Conservation (phyloP, 2,888 invertebrate genomes). For the Mesoligia furuncula region DNA sequence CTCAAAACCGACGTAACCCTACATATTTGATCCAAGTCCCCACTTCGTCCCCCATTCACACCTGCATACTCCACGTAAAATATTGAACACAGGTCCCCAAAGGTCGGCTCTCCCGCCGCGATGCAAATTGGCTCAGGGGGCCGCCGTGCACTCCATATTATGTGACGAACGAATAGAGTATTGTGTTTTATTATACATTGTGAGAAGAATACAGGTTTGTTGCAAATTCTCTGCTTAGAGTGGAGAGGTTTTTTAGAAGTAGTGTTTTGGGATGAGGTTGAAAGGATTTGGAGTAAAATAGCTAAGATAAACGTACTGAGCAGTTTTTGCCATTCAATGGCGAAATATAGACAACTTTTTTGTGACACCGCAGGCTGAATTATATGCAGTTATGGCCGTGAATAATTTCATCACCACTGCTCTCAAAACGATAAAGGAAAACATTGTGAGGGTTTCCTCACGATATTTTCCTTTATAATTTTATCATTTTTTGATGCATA, state of each 20-base stretch:
- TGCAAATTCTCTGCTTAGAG: constrained; percentile 51
- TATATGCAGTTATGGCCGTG: neutral
- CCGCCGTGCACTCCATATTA: constrained; percentile 73
- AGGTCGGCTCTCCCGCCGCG: constrained; percentile 66
- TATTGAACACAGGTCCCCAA: constrained; percentile 70
- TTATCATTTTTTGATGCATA: too few species aligned
- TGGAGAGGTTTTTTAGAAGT: constrained; percentile 33
- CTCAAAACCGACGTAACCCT: constrained; percentile 45
- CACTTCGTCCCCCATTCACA: constrained; percentile 62
- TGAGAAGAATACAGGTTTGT: constrained; percentile 56
- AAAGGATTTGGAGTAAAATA: constrained; percentile 33
- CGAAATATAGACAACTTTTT: neutral
- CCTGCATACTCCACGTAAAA: constrained; percentile 73
- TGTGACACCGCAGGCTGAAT: neutral
- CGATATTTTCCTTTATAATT: too few species aligned
- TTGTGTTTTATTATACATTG: constrained; percentile 65
- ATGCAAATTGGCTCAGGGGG: constrained; percentile 76
- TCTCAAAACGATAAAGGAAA: neutral
- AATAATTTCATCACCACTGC: neutral
- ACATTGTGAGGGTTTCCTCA: too few species aligned
- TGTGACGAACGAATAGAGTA: constrained; percentile 70
- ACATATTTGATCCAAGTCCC: constrained; percentile 61
- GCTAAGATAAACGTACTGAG: neutral
- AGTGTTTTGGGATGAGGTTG: constrained; percentile 23
- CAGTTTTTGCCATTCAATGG: neutral